Conservation (phyloP, 2,797 vertebrate species). For the Graptemys geographica region DNA sequence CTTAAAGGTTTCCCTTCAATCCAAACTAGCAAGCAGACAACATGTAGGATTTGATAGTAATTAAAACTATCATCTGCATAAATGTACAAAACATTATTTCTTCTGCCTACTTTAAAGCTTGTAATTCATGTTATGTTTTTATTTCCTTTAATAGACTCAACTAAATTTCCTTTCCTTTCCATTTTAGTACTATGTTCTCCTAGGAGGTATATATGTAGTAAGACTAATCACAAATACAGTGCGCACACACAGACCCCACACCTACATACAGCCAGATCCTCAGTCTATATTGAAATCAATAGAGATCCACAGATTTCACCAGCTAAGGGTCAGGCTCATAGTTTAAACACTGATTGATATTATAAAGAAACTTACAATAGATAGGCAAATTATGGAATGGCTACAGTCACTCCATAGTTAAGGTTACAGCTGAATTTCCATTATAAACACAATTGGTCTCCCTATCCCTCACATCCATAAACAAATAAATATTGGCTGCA, state of each 20-base stretch:
- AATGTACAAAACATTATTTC: slow-evolving; percentile 22
- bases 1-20: slow-evolving; percentile 49
- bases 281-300: not conserved
- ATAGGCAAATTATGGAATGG: not conserved
- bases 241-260: not conserved
- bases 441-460: not conserved
- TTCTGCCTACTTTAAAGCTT: not conserved
- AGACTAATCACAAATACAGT: not conserved
- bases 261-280: not conserved
- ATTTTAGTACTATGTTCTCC: not conserved
- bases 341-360: not conserved
- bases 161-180: not conserved
- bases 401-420: not conserved
- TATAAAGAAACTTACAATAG: slow-evolving; percentile 9
- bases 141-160: not conserved
- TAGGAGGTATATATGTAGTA: not conserved
- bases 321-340: not conserved
- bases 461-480: not conserved
- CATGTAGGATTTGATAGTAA: slow-evolving; percentile 25
- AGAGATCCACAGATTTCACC: not conserved
- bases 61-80: slow-evolving; percentile 10
- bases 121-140: not conserved
- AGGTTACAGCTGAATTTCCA: not conserved
- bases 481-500: not conserved
- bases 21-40: slow-evolving; percentile 15